Conservation (phyloP, 2,888 invertebrate species). For the Noctua janthina region DNA sequence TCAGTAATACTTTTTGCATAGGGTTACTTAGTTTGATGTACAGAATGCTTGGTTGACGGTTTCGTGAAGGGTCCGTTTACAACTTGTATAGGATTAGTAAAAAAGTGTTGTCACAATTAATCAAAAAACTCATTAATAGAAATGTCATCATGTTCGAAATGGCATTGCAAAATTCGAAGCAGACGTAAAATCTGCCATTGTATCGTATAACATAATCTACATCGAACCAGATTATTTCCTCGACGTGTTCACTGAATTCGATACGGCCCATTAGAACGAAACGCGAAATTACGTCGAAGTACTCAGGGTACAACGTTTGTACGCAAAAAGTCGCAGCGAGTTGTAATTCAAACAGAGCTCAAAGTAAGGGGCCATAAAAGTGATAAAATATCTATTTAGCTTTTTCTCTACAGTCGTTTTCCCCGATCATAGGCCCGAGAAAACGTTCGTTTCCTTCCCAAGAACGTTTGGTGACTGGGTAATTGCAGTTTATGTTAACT, state of each 20-base stretch:
- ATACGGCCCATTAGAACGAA: slow-evolving; percentile 64
- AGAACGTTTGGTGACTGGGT: slow-evolving; percentile 83
- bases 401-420: slow-evolving; percentile 80
- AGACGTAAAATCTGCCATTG: slow-evolving; percentile 13
- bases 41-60: too few relatives aligned
- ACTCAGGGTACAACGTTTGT: slow-evolving; percentile 60
- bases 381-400: slow-evolving; percentile 90
- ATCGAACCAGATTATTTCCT: slow-evolving; percentile 49
- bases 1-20: too few relatives aligned
- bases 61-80: too few relatives aligned
- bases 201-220: slow-evolving; percentile 28
- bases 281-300: slow-evolving; percentile 59
- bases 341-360: slow-evolving; percentile 83
- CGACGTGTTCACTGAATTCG: slow-evolving; percentile 52
- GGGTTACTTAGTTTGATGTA: too few relatives aligned
- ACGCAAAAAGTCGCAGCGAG: slow-evolving; percentile 72
- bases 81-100: neutral
- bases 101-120: neutral
- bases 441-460: slow-evolving; percentile 83
- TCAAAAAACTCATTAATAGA: neutral
- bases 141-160: neutral
- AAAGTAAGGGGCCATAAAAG: slow-evolving; percentile 87
- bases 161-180: neutral
- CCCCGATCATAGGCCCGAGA: slow-evolving; percentile 73
- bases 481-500: slow-evolving; percentile 87